Conservation (phyloP, 1,140 invertebrate genomes). For the Drosophila prosaltans region DNA sequence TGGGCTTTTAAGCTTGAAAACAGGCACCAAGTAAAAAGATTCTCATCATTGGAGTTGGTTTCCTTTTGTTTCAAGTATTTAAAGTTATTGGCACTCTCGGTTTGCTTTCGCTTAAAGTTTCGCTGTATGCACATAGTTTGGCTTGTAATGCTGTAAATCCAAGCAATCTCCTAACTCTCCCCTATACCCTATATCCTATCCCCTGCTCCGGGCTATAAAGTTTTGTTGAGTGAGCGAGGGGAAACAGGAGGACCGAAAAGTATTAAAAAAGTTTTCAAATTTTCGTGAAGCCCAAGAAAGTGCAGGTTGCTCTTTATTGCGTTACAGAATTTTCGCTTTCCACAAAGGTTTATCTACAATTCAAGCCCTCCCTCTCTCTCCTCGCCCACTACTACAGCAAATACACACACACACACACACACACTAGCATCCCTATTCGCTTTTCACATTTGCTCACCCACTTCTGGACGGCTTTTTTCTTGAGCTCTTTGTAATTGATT, state of each 20-base stretch:
- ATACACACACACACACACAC: slow-evolving; percentile 20
- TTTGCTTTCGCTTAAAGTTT: slow-evolving; percentile 40
- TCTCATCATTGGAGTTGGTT: slow-evolving; percentile 5
- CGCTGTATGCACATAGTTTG: slow-evolving; percentile 50
- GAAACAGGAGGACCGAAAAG: slow-evolving; percentile 26
- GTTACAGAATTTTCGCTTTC: slow-evolving; percentile 73
- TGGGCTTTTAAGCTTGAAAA: neutral
- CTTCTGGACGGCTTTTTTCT: slow-evolving; percentile 28
- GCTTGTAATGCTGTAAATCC: slow-evolving; percentile 54
- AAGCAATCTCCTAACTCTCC: neutral
- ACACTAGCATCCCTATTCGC: neutral
- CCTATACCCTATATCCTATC: neutral
- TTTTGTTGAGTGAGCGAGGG: slow-evolving; percentile 20
- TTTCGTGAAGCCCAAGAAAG: slow-evolving; percentile 63
- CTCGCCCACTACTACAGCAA: neutral
- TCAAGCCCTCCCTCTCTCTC: neutral
- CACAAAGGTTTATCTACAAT: slow-evolving; percentile 59
- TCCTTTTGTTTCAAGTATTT: slow-evolving; percentile 23
- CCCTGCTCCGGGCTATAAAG: slow-evolving; percentile 9
- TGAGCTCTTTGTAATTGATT: slow-evolving; percentile 75
- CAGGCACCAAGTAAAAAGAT: neutral
- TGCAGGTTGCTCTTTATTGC: slow-evolving; percentile 75
- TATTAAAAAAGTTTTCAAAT: slow-evolving; percentile 80
- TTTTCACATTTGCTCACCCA: slow-evolving; percentile 1
- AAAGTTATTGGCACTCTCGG: slow-evolving; percentile 42